A percentile compares a stretch with the other conserved stretches of the same genome.
Conservation (phyloP, 2,797 vertebrate genomes). For the Botia almorhae region DNA sequence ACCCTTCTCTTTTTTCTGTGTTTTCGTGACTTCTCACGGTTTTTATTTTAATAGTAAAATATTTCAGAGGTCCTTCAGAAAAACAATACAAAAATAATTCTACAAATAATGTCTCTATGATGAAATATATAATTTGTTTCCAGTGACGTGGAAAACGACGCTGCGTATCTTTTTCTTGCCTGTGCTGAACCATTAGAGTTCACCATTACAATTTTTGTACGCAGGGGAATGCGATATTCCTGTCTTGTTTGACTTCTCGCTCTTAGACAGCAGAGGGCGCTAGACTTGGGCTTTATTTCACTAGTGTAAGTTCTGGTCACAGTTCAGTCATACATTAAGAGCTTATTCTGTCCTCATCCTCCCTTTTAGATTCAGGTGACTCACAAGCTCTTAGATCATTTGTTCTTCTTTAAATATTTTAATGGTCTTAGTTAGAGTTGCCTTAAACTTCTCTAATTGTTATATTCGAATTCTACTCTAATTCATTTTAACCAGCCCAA, state of each 20-base stretch:
- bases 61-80: no score
- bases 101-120: no score
- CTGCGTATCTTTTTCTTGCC: no score
- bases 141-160: no score
- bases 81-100: no score
- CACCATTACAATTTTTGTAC: no score
- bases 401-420: conserved; percentile 39
- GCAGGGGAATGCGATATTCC: no score
- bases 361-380: conserved; percentile 24
- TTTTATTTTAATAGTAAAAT: no score
- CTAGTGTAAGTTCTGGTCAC: not conserved
- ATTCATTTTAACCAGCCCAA: conserved; percentile 3
- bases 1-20: conserved; percentile 43
- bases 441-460: conserved; percentile 14
- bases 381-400: conserved; percentile 17
- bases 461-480: no score
- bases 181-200: no score
- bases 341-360: not conserved
- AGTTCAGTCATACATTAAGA: not conserved
- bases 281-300: not conserved
- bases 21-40: not conserved
- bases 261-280: conserved; percentile 15
- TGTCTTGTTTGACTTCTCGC: no score
- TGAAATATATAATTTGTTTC: no score
- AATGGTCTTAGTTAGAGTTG: conserved; percentile 18